phyloP scores from a whole-genome alignment of 2,797 vertebrate genomes.

The Champsocephalus gunnari region DNA sequence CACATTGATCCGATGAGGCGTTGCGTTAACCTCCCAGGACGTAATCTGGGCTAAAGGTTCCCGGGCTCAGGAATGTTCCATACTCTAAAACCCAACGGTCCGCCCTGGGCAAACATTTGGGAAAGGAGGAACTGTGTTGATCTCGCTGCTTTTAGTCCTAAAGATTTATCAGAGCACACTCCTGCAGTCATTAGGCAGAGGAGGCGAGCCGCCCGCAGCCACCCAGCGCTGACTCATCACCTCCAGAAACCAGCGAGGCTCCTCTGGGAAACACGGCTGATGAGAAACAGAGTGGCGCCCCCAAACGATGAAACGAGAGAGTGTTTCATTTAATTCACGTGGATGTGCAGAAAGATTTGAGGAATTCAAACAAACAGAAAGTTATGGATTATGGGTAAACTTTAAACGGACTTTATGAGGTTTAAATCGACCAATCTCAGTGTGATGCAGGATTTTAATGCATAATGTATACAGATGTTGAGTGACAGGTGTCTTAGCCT shows the following conservation, averaged over 20 bases:
- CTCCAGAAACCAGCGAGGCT: conserved; percentile 47
- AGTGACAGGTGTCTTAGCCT: conserved; percentile 42
- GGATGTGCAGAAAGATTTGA: conserved; percentile 5
- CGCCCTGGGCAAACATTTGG: conserved; percentile 46
- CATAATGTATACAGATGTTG: not conserved
- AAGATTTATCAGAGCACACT: conserved; percentile 46
- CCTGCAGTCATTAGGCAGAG: conserved; percentile 53
- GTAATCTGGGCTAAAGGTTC: conserved; percentile 9
- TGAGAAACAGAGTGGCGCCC: conserved; percentile 37
- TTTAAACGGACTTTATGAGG: not conserved
- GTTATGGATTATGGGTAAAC: conserved; percentile 3
- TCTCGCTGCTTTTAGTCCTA: conserved; percentile 1
- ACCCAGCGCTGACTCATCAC: conserved; percentile 63
- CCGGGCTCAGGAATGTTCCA: conserved; percentile 1
- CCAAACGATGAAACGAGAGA: conserved; percentile 26
- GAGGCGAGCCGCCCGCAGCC: conserved; percentile 37
- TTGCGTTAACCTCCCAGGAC: not conserved
- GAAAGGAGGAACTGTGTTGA: conserved; percentile 33
- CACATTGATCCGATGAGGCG: not conserved
- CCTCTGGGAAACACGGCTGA: conserved; percentile 35
- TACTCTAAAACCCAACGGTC: conserved; percentile 18
- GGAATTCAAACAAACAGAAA: conserved; percentile 15
- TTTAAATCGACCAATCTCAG: conserved; percentile 1
- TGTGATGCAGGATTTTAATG: not conserved
- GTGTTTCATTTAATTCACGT: conserved; percentile 11